Conservation (phyloP, 2,888 invertebrate genomes). For the Apantesis nais region DNA sequence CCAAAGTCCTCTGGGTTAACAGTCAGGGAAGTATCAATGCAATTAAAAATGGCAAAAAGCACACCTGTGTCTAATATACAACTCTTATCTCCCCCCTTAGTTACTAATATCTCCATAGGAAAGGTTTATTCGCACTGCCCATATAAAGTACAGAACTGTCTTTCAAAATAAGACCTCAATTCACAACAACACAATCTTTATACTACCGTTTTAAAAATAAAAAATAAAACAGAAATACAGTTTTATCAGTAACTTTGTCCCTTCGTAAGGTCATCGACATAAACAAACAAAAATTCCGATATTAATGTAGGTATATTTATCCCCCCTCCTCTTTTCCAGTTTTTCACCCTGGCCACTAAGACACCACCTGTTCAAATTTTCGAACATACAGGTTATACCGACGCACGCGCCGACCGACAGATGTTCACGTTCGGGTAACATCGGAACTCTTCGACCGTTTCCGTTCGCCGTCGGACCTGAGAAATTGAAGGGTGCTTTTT, state of each 20-base stretch:
- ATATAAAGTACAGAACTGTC: neutral
- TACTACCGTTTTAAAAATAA: conserved; percentile 6
- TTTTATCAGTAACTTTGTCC: conserved; percentile 37
- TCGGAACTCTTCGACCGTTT: conserved; percentile 44
- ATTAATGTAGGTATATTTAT: conserved; percentile 26
- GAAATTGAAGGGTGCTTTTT: conserved; percentile 20
- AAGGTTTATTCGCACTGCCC: neutral
- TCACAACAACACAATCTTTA: conserved; percentile 7
- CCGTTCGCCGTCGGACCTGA: conserved; percentile 10
- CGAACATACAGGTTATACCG: conserved; percentile 47
- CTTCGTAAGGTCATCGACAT: conserved; percentile 43
- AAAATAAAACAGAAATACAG: conserved; percentile 3
- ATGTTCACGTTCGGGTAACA: conserved; percentile 51
- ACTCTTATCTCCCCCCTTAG: neutral
- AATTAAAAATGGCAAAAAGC: neutral
- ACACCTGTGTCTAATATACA: neutral
- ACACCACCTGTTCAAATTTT: conserved; percentile 56
- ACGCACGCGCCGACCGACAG: conserved; percentile 60
- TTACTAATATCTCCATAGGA: neutral
- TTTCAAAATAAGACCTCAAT: conserved; percentile 1
- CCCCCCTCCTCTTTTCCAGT: conserved; percentile 23
- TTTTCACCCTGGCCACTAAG: conserved; percentile 35
- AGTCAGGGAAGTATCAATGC: neutral
- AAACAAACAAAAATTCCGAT: conserved; percentile 43
- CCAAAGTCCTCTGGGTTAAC: neutral